phyloP scores from a whole-genome alignment of 2,888 invertebrate genomes.

The Conus canariensis region DNA sequence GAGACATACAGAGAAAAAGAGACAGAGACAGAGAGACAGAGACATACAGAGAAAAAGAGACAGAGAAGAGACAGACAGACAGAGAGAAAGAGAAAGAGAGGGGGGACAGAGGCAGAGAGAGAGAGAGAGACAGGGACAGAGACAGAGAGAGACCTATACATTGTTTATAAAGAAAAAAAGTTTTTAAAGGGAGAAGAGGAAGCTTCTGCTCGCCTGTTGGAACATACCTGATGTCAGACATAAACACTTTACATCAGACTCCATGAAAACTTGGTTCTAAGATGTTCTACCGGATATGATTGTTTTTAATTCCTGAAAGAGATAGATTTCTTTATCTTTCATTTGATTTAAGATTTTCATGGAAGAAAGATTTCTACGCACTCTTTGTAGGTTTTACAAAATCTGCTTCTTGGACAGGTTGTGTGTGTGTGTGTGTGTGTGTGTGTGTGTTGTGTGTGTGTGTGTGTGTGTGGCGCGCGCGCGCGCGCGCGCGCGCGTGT shows the following conservation, averaged over 20 bases:
- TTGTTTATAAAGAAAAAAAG: no score
- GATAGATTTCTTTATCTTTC: no score
- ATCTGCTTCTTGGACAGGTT: not conserved
- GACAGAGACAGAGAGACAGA: slow-evolving; percentile 36
- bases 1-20: slow-evolving; percentile 27
- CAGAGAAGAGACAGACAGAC: not conserved
- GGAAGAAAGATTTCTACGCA: no score
- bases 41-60: slow-evolving; percentile 26
- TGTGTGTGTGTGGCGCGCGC: slow-evolving; percentile 17
- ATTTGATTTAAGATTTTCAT: no score
- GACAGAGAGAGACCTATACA: not conserved
- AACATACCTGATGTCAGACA: no score
- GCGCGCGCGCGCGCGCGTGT: no score
- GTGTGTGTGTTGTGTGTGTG: slow-evolving; percentile 1
- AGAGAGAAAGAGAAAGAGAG: slow-evolving; percentile 36
- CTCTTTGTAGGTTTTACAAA: no score
- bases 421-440: slow-evolving; percentile 20
- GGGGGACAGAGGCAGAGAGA: not conserved
- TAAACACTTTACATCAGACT: no score
- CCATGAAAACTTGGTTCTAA: no score
- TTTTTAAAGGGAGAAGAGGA: not conserved
- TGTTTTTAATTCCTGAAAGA: no score
- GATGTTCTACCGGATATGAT: no score
- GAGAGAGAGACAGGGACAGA: slow-evolving; percentile 3
- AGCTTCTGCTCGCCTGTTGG: no score